These are phyloP conservation scores for Phyllostomus hastatus DNA, from an alignment of 2,113 vertebrate species.

Conservation along the genomic window DNA sequence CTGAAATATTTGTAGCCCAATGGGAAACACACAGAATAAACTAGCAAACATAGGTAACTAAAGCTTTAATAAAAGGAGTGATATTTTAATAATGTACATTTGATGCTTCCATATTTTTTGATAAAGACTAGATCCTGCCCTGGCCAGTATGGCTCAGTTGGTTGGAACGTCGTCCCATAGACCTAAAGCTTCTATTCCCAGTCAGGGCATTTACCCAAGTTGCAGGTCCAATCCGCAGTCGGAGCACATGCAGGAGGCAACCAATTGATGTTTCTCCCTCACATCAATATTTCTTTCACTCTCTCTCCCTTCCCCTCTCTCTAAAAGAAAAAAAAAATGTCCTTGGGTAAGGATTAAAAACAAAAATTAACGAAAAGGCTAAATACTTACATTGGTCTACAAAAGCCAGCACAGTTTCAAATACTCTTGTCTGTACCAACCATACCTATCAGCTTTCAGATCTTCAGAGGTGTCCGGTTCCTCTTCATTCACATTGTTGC, in stretches of 20 bases:
- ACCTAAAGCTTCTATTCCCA: too few species aligned
- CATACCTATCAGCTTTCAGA: neutral
- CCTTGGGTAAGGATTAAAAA: too few species aligned
- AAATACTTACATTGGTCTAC: neutral
- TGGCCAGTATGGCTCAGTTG: too few species aligned
- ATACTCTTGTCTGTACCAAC: neutral
- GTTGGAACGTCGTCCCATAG: too few species aligned
- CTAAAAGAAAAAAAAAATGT: too few species aligned
- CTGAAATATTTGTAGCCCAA: neutral
- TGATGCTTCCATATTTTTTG: neutral
- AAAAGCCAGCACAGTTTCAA: neutral
- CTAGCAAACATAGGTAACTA: neutral
- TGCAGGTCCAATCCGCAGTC: too few species aligned
- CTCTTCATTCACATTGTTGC: neutral
- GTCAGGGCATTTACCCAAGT: too few species aligned
- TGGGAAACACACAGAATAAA: slow-evolving; percentile 6
- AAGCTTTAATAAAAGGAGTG: neutral
- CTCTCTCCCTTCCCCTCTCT: too few species aligned
- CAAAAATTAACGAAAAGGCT: too few species aligned
- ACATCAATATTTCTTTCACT: too few species aligned
- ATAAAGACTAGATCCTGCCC: neutral
- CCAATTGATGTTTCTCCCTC: too few species aligned
- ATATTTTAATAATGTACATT: neutral
- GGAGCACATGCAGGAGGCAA: too few species aligned
- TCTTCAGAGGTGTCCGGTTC: neutral